phyloP scores from a whole-genome alignment of 1,140 invertebrate genomes.

The Sarcophaga peregrina region DNA sequence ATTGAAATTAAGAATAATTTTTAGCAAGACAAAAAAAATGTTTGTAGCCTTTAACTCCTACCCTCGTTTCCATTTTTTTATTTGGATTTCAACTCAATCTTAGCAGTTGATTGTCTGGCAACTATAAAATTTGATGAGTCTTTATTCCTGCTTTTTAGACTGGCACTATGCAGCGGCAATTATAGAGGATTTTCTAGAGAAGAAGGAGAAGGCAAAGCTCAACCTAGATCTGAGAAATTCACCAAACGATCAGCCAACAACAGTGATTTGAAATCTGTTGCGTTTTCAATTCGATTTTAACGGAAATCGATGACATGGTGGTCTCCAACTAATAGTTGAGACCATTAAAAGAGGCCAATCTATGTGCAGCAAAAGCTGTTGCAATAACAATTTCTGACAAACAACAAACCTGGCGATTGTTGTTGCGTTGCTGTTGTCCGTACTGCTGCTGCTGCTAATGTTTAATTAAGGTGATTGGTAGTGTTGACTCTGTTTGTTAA shows the following conservation, averaged over 20 bases:
- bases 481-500: constrained; percentile 41
- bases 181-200: background rate
- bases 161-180: constrained; percentile 21
- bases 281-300: constrained; percentile 31
- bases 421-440: background rate
- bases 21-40: too few species aligned
- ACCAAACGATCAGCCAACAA: background rate
- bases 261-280: background rate
- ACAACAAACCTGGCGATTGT: too few species aligned
- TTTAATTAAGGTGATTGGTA: constrained; percentile 47
- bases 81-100: too few species aligned
- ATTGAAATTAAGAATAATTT: too few species aligned
- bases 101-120: background rate
- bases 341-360: constrained; percentile 13
- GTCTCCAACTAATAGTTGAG: constrained; percentile 16
- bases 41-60: too few species aligned
- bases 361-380: constrained; percentile 23
- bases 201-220: background rate
- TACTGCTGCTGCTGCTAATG: constrained; percentile 38
- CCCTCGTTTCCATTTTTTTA: too few species aligned
- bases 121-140: constrained; percentile 33
- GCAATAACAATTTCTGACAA: constrained; percentile 2
- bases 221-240: background rate
- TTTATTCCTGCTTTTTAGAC: constrained; percentile 1
- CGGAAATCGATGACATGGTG: constrained; percentile 38